Base-by-base conservation (phyloP, 1,140 invertebrate genomes). In the Conus ventricosus region DNA sequence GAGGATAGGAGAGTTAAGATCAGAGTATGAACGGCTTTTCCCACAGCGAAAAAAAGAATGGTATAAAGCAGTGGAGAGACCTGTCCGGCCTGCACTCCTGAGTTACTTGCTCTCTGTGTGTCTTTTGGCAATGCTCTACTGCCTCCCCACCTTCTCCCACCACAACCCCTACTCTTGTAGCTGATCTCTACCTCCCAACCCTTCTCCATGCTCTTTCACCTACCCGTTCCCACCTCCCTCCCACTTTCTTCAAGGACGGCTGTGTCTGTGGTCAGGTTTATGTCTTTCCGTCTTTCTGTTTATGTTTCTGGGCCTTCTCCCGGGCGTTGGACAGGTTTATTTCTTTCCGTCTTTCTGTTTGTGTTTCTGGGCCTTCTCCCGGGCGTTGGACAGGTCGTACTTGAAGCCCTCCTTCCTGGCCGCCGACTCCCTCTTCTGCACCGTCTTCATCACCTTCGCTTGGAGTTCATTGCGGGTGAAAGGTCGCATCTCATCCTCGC, bases 391-490 rank as follows among this genome's bases (percentile, higher is more conserved):
- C 55, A 95, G 87, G 88, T 95, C 95, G 88, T 95, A 95, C 89
- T 93, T 92, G 85, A 92, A 92, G 13, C 92, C 93, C 76, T 95
- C 93, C 87, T 93, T 94, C 60, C 89, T 91, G 39, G 93, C 94
- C 4, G 94, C 94, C 17, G 91, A 92, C 90, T 95, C 95, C 76
- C 95, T 91, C 90, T 95, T 95, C 86, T 93, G 92, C 11, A 95
- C 95, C 5, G 95, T 94, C 85, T 95, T 95, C 91, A 95, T 93
- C 13, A 95, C 95, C 90, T 92, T 92, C n/a, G 92, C 90, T 85
- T 94, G 92, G 51, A 95, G 89, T 87, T 95, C 95, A 55, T 91
- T 92, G 75, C 94, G 71, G 1, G 95, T 95, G 85, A 95, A 89
- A 39, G 95, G 95, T 88, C 93, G 82, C 6, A 88, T 91, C 67